Evolutionary conservation across 2,888 invertebrate species (phyloP), one percentile per base, ranked within the genome.

Genomic region (Diachrysia chrysitis): DNA sequence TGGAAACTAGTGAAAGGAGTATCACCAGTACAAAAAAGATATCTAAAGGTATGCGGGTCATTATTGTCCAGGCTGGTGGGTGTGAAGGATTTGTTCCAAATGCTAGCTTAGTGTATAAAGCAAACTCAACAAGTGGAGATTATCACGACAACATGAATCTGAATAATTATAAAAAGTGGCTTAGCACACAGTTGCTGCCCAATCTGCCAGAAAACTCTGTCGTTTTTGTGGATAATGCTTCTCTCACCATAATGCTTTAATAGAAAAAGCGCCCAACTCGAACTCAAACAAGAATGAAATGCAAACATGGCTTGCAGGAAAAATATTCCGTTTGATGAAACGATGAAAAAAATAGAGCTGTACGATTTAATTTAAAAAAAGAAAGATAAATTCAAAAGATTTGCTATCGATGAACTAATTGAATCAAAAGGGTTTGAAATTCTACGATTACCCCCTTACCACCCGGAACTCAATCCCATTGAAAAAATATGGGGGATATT

Each of bases 61-160:
- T 16, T 2, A 16, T 42, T 5, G 42, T 42, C n/a, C 42, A 42
- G 1, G 42, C 42, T n/a, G n/a, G 7, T 1, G 42, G 42, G n/a
- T n/a, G 1, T 5, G 42, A 42, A 16, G 42, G 14, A 3, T 42
- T 42, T 42, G 5, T 42, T 4, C 42, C 14, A 5, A 48, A 78
- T 67, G 75, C 76, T 63, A 79, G 10, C 55, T 83, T 0, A 63
- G 5, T 32, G 1, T 83, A 79, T 65, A 77, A 79, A 76, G 73
- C 79, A 0, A 82, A 74, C 14, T 70, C 46, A 0, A 82, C 78
- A 70, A 25, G 2, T 3, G 25, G 25, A 2, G 25, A 25, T 5
- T 25, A 25, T 5, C 25, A 25, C 25, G 25, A 25, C 25, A 82
- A 79, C 51, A 81, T 81, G 75, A 77, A 76, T 42, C 81, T 19